Conservation (phyloP, 2,797 vertebrate species). For the Onychomys arenicola region DNA sequence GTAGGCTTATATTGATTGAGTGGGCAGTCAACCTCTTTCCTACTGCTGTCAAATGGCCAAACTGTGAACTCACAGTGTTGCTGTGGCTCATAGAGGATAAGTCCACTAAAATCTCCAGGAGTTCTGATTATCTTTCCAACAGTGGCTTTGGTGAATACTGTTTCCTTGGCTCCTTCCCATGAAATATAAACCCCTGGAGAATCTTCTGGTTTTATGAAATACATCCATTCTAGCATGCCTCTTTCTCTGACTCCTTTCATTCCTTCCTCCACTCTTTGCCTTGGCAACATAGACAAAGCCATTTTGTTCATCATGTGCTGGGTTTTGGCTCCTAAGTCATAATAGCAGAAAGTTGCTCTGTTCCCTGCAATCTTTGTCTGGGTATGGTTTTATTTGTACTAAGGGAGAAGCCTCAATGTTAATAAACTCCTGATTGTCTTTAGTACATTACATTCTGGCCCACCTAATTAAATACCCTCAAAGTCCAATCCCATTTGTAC, state of each 20-base stretch:
- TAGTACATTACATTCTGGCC: background rate
- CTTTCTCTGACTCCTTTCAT: background rate
- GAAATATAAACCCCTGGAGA: background rate
- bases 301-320: background rate
- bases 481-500: background rate
- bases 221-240: background rate
- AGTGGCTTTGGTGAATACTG: background rate
- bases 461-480: constrained; percentile 13
- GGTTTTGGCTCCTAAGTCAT: background rate
- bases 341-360: background rate
- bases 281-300: background rate
- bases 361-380: background rate
- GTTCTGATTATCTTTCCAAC: background rate
- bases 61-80: background rate
- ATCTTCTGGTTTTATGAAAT: background rate
- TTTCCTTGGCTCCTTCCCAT: background rate
- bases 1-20: background rate
- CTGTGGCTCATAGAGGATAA: background rate
- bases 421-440: background rate
- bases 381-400: constrained; percentile 31
- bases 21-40: background rate
- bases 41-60: background rate
- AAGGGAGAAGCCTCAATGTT: background rate
- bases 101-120: background rate
- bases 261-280: background rate